phyloP scores from a whole-genome alignment of 2,797 vertebrate species.

The Cyclura pinguis region DNA sequence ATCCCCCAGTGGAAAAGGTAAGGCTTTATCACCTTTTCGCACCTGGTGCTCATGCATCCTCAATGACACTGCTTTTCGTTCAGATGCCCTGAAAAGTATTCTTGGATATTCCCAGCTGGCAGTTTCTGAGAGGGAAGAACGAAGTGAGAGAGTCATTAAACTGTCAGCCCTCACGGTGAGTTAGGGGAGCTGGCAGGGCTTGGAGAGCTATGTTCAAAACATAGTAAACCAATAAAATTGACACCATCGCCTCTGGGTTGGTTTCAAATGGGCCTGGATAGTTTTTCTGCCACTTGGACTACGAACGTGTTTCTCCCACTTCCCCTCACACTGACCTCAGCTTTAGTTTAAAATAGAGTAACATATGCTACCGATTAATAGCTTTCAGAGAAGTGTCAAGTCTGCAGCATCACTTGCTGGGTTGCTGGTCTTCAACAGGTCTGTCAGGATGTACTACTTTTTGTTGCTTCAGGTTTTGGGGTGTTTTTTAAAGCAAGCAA shows the following conservation, averaged over 20 bases:
- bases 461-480: too few species aligned
- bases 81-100: not conserved
- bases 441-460: too few species aligned
- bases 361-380: not conserved
- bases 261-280: not conserved
- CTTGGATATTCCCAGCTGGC: not conserved
- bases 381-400: not conserved
- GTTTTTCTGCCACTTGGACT: not conserved
- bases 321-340: not conserved
- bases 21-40: not conserved
- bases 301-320: not conserved
- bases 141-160: constrained; percentile 16
- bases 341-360: constrained; percentile 8
- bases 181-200: not conserved
- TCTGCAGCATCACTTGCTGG: not conserved
- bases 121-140: not conserved
- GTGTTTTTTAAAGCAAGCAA: not conserved
- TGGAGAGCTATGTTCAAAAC: constrained; percentile 5
- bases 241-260: not conserved
- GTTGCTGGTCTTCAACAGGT: not conserved
- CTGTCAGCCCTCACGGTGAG: not conserved
- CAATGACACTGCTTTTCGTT: not conserved
- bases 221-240: constrained; percentile 16
- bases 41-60: not conserved
- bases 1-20: not conserved